Base-by-base conservation (phyloP, 2,113 vertebrate species). In the Myotis davidii region DNA sequence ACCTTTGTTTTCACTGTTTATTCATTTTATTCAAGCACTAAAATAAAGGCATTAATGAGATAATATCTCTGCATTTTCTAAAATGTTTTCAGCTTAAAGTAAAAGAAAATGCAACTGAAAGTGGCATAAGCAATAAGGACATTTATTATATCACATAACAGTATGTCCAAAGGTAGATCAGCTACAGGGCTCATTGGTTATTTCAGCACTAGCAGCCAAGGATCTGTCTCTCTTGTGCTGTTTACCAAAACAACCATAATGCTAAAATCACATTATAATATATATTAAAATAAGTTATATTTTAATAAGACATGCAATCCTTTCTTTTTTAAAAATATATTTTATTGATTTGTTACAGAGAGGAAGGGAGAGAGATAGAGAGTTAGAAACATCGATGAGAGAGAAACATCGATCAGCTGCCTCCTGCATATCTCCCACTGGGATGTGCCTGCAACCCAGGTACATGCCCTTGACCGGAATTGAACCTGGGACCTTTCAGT, bases 11-110 rank as follows among this genome's bases (percentile, higher is more conserved):
- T 83, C 32, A 50, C 27, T 12, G 48, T 86, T 88, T 86, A 56
- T 94, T 79, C 64, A 21, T 3, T 74, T 94, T 64, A 92, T 21
- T 79, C 6, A 64, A 79, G 39, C 25, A 65, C 8, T 45, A 54
- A 42, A 34, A 54, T 67, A 91, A 70, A 88, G 16, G 4, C 42
- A 61, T 11, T 42, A 48, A 91, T 86, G 67, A 88, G 0, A 42
- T 64, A 94, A n/a, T 86, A 74, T 34, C 21, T 77, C 11, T 84
- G 50, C 5, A 54, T 72, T 86, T 94, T 73, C 56, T 84, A 89
- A 37, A 42, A 52, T 74, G 9, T 77, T 94, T 95, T 79, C 34
- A 91, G 29, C 11, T 82, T 84, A 88, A 94, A 92, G 50, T 88
- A 96, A 54, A 6, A 73, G 37, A 72, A 79, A 83, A 82, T 25